Evolutionary conservation across 2,888 invertebrate species (phyloP).

Genomic region (Heliothis peltigera): DNA sequence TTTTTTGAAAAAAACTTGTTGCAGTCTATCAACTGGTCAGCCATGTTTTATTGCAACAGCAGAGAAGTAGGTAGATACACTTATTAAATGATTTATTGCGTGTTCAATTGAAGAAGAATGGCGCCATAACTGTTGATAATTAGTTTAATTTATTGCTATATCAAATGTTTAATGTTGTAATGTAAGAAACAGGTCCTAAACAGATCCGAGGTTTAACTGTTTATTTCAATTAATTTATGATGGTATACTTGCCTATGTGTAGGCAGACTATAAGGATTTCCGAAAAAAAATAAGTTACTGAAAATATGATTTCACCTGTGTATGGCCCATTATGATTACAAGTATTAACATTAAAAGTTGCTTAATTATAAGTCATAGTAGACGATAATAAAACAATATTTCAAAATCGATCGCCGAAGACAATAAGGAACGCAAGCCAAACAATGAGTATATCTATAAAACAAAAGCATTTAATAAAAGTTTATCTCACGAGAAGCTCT

Average conservation of each 20-base stretch:
- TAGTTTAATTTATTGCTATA: constrained; percentile 36
- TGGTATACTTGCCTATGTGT: background rate
- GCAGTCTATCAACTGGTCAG: constrained; percentile 1
- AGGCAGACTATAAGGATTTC: too few species aligned
- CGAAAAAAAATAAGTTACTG: background rate
- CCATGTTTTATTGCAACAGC: constrained; percentile 1
- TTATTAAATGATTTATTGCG: constrained; percentile 26
- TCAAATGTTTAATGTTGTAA: constrained; percentile 19
- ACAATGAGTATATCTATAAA: constrained; percentile 24
- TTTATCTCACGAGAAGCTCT: constrained; percentile 54
- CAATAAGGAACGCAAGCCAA: background rate
- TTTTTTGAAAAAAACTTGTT: constrained; percentile 13
- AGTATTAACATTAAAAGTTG: too few species aligned
- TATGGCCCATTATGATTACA: too few species aligned
- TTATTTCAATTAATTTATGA: background rate
- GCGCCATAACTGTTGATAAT: constrained; percentile 25
- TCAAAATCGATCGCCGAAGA: background rate
- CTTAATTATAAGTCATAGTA: too few species aligned
- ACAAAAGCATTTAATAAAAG: constrained; percentile 53
- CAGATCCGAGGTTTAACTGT: background rate
- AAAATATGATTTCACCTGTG: too few species aligned
- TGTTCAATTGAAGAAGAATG: constrained; percentile 24
- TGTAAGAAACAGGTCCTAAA: background rate
- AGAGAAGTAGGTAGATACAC: constrained; percentile 15
- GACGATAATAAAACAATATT: background rate